Evolutionary conservation across 2,888 invertebrate species (phyloP).

Genomic region (Sarcophaga subvicina): DNA sequence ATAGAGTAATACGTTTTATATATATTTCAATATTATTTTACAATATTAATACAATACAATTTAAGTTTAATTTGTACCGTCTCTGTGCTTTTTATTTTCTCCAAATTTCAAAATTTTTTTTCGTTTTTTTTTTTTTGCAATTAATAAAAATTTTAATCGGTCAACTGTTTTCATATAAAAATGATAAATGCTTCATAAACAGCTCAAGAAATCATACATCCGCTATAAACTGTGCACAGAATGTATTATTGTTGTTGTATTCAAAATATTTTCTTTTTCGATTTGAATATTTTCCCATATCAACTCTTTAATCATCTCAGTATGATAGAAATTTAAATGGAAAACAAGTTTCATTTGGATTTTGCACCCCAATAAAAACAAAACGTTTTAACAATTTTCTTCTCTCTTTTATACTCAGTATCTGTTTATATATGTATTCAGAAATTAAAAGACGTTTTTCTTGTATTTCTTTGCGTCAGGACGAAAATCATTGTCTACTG

Average conservation of each 20-base stretch:
- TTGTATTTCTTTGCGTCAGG: slow-evolving; percentile 83
- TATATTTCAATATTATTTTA: too few species aligned
- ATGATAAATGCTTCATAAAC: slow-evolving; percentile 31
- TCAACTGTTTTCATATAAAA: background rate
- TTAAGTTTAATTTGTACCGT: background rate
- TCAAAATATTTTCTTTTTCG: background rate
- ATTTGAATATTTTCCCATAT: too few species aligned
- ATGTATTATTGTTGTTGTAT: background rate
- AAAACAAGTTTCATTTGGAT: slow-evolving; percentile 23
- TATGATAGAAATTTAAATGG: background rate
- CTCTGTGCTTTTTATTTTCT: slow-evolving; percentile 20
- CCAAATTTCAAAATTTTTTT: background rate
- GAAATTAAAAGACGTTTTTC: slow-evolving; percentile 56
- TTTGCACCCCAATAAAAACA: background rate
- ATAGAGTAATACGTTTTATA: too few species aligned
- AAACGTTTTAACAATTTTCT: slow-evolving; percentile 3
- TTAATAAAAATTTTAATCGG: background rate
- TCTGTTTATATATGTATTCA: slow-evolving; percentile 35
- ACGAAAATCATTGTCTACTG: slow-evolving; percentile 92
- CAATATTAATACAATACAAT: too few species aligned
- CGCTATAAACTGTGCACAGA: background rate
- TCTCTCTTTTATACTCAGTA: background rate
- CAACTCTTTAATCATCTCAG: background rate
- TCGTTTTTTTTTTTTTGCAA: background rate
- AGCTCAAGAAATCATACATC: slow-evolving; percentile 1